Evolutionary conservation across 2,888 invertebrate species (phyloP), one percentile per base, ranked within the genome.

Genomic region (Erebia palarica): DNA sequence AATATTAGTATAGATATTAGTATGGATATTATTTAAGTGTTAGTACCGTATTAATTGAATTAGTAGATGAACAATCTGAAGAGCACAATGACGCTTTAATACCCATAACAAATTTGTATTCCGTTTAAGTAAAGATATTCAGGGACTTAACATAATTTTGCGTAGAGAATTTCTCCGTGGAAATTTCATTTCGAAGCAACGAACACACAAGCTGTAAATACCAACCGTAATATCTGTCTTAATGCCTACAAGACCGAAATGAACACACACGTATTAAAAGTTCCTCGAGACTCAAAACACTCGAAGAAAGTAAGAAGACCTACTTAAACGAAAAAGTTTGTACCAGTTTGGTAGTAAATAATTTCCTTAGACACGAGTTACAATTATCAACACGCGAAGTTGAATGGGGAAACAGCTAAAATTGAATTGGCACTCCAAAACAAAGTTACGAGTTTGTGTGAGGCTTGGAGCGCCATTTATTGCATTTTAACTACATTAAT

Each of bases 401-500:
- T 79, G 79, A 78, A 82, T 82, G 79, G 80, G 78, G 80, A 75
- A 78, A 78, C 79, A 78, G 80, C 79, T 80, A 73, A 84, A 89
- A 88, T 90, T 86, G 82, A 86, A 89, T 90, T 85, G 86, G 81
- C 87, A 88, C 86, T 88, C 83, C 77, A 74, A 82, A 90, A 90
- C 87, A 84, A 86, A 89, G 87, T 91, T 91, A 84, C 64, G 78
- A 81, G 81, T 83, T 83, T 79, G 36, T 36, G 36, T 36, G 36
- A 36, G 82, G 82, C 80, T 79, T 80, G 79, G 82, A 78, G 80
- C 84, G 83, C 84, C 86, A 87, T 89, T 90, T 90, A 90, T 89
- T 88, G 89, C 88, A 88, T 89, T 88, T 87, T 89, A 89, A 90
- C 87, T 84, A 86, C 82, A 86, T 83, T 90, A 90, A 91, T 89